Evolutionary conservation across 1,140 invertebrate genomes (phyloP).

Genomic region (Tigriopus japonicus): DNA sequence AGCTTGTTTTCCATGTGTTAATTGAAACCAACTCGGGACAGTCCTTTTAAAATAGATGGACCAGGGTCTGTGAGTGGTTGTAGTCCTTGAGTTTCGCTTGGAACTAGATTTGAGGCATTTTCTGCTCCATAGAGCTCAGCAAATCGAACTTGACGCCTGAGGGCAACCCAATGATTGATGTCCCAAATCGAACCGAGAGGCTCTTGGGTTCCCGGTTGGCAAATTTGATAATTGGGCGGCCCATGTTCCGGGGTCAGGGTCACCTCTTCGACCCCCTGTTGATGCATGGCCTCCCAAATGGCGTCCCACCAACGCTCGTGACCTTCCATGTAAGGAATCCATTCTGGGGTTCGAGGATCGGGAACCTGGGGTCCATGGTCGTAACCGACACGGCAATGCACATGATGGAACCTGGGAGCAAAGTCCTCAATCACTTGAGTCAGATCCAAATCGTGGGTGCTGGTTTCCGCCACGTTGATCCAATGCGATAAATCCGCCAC

Average conservation of each 20-base stretch:
- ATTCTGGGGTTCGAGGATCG: background rate
- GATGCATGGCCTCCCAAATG: background rate
- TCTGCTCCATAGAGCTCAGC: conserved; percentile 2
- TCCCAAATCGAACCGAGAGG: conserved; percentile 2
- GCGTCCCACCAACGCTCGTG: conserved; percentile 11
- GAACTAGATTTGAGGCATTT: background rate
- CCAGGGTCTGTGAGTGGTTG: background rate
- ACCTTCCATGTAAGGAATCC: conserved; percentile 4
- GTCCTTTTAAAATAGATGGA: background rate
- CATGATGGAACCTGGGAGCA: background rate
- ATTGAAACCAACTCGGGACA: too few species aligned
- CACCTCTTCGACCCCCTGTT: conserved; percentile 5
- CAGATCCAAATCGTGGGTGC: background rate
- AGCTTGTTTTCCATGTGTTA: too few species aligned
- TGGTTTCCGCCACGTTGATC: conserved; percentile 8
- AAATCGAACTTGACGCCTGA: conserved; percentile 8
- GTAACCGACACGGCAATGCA: conserved; percentile 8
- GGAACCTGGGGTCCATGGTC: conserved; percentile 12
- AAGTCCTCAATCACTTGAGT: conserved; percentile 5
- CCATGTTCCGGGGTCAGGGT: conserved; percentile 1
- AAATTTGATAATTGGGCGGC: conserved; percentile 9
- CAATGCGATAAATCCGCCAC: conserved; percentile 12
- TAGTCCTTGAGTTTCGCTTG: background rate
- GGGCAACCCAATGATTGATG: conserved; percentile 8
- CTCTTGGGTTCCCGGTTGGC: background rate